phyloP scores from a whole-genome alignment of 2,113 vertebrate species.

The Marmota monax region DNA sequence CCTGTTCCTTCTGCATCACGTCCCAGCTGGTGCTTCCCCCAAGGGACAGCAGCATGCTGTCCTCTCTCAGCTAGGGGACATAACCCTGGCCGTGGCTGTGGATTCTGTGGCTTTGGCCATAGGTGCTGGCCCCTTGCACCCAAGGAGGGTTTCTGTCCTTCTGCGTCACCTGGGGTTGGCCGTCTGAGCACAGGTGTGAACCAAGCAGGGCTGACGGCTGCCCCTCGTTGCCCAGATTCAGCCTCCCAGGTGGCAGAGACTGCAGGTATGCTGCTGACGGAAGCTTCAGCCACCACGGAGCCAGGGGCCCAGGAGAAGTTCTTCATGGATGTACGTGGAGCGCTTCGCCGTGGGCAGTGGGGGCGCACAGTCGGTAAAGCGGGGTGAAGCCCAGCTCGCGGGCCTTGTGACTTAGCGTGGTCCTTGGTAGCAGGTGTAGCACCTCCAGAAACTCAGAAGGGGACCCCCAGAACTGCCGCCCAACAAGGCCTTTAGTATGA shows the following conservation, averaged over 20 bases:
- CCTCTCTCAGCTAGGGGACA: background rate
- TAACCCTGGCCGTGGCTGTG: background rate
- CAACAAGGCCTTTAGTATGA: no score
- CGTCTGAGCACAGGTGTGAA: background rate
- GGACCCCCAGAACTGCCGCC: background rate
- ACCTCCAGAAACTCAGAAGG: background rate
- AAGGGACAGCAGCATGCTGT: background rate
- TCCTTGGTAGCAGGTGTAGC: background rate
- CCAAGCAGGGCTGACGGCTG: background rate
- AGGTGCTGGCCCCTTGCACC: no score
- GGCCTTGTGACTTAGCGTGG: background rate
- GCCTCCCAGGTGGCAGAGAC: background rate
- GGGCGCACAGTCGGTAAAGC: background rate
- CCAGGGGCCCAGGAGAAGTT: conserved; percentile 75
- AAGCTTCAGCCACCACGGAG: conserved; percentile 80
- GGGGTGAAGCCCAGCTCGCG: background rate
- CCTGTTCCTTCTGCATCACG: background rate
- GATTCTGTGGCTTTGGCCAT: accelerated
- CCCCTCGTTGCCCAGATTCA: conserved; percentile 70
- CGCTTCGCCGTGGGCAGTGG: background rate
- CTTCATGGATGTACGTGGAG: conserved; percentile 82
- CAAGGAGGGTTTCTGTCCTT: background rate
- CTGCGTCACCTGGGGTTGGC: background rate
- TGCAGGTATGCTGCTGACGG: conserved; percentile 71
- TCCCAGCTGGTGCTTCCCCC: background rate